phyloP scores from a whole-genome alignment of 2,113 vertebrate genomes.

The Melospiza melodia region DNA sequence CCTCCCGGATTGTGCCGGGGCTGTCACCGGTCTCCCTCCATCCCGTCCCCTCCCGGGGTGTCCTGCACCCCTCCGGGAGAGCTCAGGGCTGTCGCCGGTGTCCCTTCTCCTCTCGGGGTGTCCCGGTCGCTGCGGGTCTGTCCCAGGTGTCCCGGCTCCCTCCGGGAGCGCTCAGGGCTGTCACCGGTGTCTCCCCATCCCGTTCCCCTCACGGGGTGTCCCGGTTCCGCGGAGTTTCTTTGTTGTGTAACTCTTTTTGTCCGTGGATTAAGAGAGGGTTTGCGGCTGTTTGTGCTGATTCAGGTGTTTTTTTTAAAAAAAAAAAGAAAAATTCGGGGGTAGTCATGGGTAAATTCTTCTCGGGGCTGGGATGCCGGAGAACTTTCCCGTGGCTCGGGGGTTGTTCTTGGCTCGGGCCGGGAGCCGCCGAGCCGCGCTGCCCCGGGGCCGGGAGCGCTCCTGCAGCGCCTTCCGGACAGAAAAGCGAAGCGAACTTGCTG shows the following conservation, averaged over 20 bases:
- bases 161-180: background rate
- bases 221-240: background rate
- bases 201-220: background rate
- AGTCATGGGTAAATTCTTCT: background rate
- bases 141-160: background rate
- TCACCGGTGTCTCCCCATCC: background rate
- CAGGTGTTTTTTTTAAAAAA: background rate
- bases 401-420: background rate
- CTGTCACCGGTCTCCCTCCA: background rate
- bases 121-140: background rate
- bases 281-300: background rate
- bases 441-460: background rate
- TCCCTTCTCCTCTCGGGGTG: background rate
- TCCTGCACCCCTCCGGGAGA: too few relatives aligned
- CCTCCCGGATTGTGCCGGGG: too few relatives aligned
- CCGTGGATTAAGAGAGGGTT: background rate
- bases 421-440: background rate
- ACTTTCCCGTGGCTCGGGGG: background rate
- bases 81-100: background rate
- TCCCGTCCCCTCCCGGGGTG: background rate
- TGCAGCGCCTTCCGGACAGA: background rate
- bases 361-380: background rate
- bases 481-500: background rate
- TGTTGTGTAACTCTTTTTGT: conserved; percentile 38
- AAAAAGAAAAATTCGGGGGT: background rate